These are phyloP conservation scores for Mellilla xanthometata DNA, from an alignment of 2,888 invertebrate genomes.

Conservation along the genomic window DNA sequence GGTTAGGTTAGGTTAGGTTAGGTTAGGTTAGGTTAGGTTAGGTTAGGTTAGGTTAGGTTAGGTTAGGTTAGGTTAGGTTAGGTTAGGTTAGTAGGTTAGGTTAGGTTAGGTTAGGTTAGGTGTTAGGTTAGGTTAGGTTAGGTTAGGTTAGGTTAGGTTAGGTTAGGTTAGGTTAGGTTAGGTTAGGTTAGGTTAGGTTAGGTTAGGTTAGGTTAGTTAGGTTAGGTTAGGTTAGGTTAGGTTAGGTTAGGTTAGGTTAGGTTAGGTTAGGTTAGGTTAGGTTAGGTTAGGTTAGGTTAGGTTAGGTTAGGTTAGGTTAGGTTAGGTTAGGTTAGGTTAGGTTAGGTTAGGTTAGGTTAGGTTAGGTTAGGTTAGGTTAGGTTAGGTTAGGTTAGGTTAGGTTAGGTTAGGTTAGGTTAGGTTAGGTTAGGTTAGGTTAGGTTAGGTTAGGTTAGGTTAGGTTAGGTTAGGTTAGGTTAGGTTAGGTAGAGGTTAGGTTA, in stretches of 20 bases:
- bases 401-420: slow-evolving; percentile 17
- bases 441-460: slow-evolving; percentile 24
- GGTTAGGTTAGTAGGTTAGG: slow-evolving; percentile 21
- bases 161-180: slow-evolving; percentile 20
- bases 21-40: slow-evolving; percentile 21
- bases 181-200: slow-evolving; percentile 23
- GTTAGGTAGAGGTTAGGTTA: slow-evolving; percentile 8
- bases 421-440: slow-evolving; percentile 19
- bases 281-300: slow-evolving; percentile 18
- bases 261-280: slow-evolving; percentile 13
- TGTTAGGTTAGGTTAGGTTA: too few species aligned
- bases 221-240: slow-evolving; percentile 15
- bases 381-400: slow-evolving; percentile 18
- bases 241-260: slow-evolving; percentile 17
- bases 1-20: slow-evolving; percentile 8
- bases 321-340: slow-evolving; percentile 16
- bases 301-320: slow-evolving; percentile 15
- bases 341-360: slow-evolving; percentile 17
- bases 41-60: slow-evolving; percentile 21
- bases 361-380: slow-evolving; percentile 10
- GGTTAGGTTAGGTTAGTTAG: slow-evolving; percentile 14
- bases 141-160: slow-evolving; percentile 19
- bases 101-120: too few species aligned
- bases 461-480: slow-evolving; percentile 26
- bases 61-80: slow-evolving; percentile 13